Conservation (phyloP, 2,797 vertebrate species). For the Anguilla obscura region DNA sequence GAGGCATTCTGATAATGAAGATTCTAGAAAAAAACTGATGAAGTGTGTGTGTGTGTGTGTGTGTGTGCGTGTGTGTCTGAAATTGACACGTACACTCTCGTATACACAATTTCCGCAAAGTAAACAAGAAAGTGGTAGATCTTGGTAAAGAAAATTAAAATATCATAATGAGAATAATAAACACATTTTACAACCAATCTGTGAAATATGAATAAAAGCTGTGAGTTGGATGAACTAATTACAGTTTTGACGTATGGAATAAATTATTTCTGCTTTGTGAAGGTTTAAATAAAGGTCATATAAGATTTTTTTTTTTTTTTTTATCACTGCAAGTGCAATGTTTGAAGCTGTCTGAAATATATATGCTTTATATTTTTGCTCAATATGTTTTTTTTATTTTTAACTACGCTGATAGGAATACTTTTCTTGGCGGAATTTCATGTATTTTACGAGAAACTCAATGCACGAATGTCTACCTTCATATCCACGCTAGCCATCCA, state of each 20-base stretch:
- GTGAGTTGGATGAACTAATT: neutral
- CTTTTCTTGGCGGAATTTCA: neutral
- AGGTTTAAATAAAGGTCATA: neutral
- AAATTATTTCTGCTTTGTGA: neutral
- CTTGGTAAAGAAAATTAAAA: neutral
- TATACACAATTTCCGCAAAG: neutral
- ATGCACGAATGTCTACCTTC: constrained; percentile 50
- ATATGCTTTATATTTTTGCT: neutral
- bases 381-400: neutral
- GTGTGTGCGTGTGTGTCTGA: neutral
- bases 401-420: neutral
- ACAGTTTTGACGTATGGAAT: neutral
- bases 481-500: constrained; percentile 69
- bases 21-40: constrained; percentile 19
- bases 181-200: neutral
- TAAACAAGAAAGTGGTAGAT: neutral
- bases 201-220: constrained; percentile 13
- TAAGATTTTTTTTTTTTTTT: neutral
- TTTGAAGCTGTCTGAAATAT: neutral
- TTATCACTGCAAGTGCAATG: neutral
- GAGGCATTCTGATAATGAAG: constrained; percentile 24
- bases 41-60: neutral
- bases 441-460: constrained; percentile 21
- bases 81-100: neutral
- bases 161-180: constrained; percentile 3